Evolutionary conservation across 1,140 invertebrate species (phyloP).

Genomic region (Ptiloglossa arizonensis): DNA sequence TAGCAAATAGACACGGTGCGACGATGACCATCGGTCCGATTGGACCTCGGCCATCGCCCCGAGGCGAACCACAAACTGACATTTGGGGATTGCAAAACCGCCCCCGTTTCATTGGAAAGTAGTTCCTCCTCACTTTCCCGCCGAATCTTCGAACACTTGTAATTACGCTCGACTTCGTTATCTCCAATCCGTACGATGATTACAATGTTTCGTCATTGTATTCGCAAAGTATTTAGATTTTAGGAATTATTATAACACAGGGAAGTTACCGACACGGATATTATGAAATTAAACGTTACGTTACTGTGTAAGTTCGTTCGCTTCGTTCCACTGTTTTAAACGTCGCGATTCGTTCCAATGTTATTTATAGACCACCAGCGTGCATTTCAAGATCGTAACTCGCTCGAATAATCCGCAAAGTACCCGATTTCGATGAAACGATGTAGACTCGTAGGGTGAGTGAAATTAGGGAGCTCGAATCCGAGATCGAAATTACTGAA

Average conservation of each 20-base stretch:
- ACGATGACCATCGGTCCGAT: slow-evolving; percentile 44
- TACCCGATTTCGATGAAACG: neutral
- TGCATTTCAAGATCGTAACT: slow-evolving; percentile 23
- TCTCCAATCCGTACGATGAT: too few relatives aligned
- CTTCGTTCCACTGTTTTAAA: neutral
- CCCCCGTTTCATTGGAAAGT: slow-evolving; percentile 27
- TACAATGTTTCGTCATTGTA: too few relatives aligned
- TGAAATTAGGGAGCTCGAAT: too few relatives aligned
- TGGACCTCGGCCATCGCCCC: slow-evolving; percentile 57
- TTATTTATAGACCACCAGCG: slow-evolving; percentile 34
- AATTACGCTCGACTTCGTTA: too few relatives aligned
- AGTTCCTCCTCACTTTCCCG: neutral
- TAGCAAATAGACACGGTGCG: slow-evolving; percentile 20
- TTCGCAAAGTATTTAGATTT: too few relatives aligned
- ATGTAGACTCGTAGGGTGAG: too few relatives aligned
- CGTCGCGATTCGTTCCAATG: neutral
- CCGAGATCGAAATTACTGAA: too few relatives aligned
- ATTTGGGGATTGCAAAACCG: slow-evolving; percentile 52
- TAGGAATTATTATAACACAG: too few relatives aligned
- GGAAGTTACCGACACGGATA: too few relatives aligned
- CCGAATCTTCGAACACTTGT: neutral
- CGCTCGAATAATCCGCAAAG: neutral
- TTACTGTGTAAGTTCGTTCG: neutral
- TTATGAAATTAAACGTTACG: too few relatives aligned
- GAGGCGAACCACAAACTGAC: slow-evolving; percentile 41